Evolutionary conservation across 2,797 vertebrate genomes (phyloP).

Genomic region (Scolopax rusticola): DNA sequence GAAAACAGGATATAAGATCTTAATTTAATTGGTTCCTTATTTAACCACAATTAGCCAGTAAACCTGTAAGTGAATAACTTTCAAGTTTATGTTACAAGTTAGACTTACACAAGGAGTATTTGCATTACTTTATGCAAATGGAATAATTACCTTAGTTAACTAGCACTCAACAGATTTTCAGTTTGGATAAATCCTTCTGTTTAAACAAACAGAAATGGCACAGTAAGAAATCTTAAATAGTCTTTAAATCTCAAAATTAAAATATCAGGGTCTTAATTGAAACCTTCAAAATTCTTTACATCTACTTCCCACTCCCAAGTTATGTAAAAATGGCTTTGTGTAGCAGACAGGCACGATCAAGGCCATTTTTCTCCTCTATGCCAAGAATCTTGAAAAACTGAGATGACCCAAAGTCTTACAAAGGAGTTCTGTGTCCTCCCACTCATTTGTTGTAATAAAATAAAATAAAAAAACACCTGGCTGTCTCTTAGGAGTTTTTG

Average conservation of each 20-base stretch:
- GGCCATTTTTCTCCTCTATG: background rate
- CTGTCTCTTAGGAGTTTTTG: background rate
- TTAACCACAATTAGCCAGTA: conserved; percentile 31
- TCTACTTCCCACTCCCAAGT: accelerated
- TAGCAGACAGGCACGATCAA: background rate
- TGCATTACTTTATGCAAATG: background rate
- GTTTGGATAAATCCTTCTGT: background rate
- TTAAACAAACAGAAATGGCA: background rate
- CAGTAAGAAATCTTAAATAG: background rate
- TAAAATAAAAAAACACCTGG: background rate
- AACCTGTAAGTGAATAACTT: conserved; percentile 3
- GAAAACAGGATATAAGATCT: background rate
- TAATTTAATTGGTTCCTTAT: conserved; percentile 22
- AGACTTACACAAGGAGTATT: background rate
- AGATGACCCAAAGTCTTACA: background rate
- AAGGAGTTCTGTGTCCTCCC: background rate
- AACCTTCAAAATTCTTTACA: background rate
- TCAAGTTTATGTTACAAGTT: background rate
- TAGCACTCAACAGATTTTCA: background rate
- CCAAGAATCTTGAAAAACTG: background rate
- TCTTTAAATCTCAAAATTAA: background rate
- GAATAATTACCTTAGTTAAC: background rate
- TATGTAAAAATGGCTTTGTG: background rate
- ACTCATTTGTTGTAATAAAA: background rate
- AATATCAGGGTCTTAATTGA: background rate